phyloP scores from a whole-genome alignment of 2,888 invertebrate species.

The Clanis bilineata region DNA sequence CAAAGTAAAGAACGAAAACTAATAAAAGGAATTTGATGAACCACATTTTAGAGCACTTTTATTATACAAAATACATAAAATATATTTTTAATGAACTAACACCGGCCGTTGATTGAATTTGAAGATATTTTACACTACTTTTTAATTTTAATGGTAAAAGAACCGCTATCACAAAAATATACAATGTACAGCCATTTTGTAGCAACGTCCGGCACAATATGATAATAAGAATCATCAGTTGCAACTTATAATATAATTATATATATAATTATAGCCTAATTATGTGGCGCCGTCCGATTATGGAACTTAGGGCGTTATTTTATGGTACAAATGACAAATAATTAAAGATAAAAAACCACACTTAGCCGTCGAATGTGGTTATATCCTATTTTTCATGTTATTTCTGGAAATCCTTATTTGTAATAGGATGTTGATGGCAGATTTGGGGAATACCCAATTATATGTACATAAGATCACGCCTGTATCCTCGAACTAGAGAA shows the following conservation, averaged over 20 bases:
- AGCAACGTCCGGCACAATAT: slow-evolving; percentile 1
- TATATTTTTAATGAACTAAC: no score
- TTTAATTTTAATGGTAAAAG: background rate
- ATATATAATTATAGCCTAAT: slow-evolving; percentile 1
- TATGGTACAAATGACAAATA: background rate
- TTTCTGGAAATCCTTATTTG: no score
- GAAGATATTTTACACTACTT: background rate
- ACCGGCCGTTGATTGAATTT: background rate
- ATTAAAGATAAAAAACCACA: background rate
- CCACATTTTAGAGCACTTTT: background rate
- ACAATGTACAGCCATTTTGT: background rate
- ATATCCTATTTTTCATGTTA: background rate
- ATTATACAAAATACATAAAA: background rate
- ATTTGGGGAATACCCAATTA: no score
- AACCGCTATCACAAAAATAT: background rate
- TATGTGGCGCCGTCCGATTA: background rate
- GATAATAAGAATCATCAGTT: background rate
- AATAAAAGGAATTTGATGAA: background rate
- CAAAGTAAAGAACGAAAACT: background rate
- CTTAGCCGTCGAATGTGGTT: background rate
- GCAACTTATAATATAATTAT: no score
- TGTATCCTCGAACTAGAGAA: no score
- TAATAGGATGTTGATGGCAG: no score
- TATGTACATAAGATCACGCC: no score
- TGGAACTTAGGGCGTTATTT: background rate